Evolutionary conservation across 2,797 vertebrate species (phyloP), one percentile per base, ranked within the genome.

Genomic region (Podarcis lilfordi): DNA sequence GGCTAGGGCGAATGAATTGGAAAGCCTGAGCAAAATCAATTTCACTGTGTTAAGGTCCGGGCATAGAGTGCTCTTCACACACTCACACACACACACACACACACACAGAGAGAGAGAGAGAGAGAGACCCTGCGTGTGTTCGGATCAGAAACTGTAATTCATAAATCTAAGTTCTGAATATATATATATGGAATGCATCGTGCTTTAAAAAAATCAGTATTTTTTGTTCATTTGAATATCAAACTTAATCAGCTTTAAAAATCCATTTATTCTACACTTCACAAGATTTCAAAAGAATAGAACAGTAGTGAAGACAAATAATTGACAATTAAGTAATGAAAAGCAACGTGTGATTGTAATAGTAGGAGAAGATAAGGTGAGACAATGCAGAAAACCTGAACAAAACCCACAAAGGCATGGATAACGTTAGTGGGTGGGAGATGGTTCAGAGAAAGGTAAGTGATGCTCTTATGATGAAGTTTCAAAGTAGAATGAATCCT

Each of bases 201-300:
- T 35, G 5, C 32, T 45, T 45, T n/a, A 9, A 83, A 69, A 45
- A 50, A 32, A 32, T 29, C 9, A 9, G 5, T 35, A 13, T 19
- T 35, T 50, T 2, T 77, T 40, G 6, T 74, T 74, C 4, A 0
- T 86, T 90, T 85, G 86, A 91, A 86, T 90, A 88, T 80, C 64
- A 86, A 90, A 93, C 78, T 91, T 90, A 55, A 29, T 76, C 45
- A 90, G 25, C 40, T 50, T 64, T 64, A 91, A 93, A 89, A 92
- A 91, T 87, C 86, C 66, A 80, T 91, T 94, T 93, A 85, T 94
- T 94, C 92, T 82, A 81, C 86, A 9, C 55, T 91, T 92, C 92
- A 80, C 87, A 90, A 92, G 92, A 64, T 93, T 94, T 92, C 86
- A 93, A 93, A 90, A 55, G 79, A 85, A 84, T 90, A 92, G 88